Evolutionary conservation across 2,888 invertebrate genomes (phyloP), one percentile per base, ranked within the genome.

Genomic region (Caenorhabditis macrosperma): DNA sequence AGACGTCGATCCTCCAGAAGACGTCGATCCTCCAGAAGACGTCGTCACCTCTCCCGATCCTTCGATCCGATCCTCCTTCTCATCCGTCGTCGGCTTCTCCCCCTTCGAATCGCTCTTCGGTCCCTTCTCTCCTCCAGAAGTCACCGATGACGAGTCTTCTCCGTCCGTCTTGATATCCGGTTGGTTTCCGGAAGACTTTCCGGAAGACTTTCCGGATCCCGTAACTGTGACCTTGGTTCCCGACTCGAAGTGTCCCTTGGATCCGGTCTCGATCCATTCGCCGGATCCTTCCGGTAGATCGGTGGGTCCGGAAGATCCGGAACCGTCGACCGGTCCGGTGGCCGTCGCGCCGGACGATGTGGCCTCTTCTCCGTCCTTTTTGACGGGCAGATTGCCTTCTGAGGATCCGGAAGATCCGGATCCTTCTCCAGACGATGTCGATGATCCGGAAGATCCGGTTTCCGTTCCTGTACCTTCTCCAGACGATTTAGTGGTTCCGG

Each of bases 141-240:
- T 54, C 12, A 20, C 10, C 10, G 63, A 64, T 3, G 48, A 17
- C 0, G 72, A 72, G 4, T 64, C 72, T 22, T 72, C 72, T 0
- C 64, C 72, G 28, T 72, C 72, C 0, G 72, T 72, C 1, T 63
- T 72, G 57, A 72, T 72, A 9, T 64, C 28, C 7, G 72, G 72
- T 22, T 38, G 38, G 20, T 67, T 55, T 68, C 46, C 55, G 20
- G 44, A 17, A 9, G n/a, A n/a, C n/a, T n/a, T n/a, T n/a, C n/a
- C n/a, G n/a, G n/a, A n/a, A n/a, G n/a, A n/a, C n/a, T n/a, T n/a
- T n/a, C n/a, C n/a, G n/a, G n/a, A n/a, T n/a, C n/a, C n/a, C n/a
- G 28, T 48, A 0, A 72, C 63, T 0, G 57, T 38, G 9, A 72
- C 64, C 50, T 72, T 72, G 7, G 59, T 35, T 30, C 75, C 75